Percentiles rank a stretch among this genome's conserved stretches.
phyloP scores from a whole-genome alignment of 1,140 invertebrate species.

The Meloidogyne exigua region DNA sequence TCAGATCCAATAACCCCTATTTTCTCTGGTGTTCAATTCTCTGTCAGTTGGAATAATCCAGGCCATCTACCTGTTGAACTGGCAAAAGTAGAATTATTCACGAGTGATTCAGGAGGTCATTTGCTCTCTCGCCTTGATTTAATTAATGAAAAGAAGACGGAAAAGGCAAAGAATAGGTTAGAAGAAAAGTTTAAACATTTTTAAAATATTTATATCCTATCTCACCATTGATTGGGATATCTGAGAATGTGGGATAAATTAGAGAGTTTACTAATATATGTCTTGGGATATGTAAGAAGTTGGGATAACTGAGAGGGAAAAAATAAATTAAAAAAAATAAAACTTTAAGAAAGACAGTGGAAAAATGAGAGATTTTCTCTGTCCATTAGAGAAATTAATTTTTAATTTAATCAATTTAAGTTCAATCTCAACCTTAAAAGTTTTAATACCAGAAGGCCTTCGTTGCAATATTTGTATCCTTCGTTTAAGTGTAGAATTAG shows the following conservation, averaged over 20 bases:
- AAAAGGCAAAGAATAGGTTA: not conserved
- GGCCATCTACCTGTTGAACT: conserved; percentile 10
- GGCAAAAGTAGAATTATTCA: conserved; percentile 37
- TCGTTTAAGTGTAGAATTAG: conserved; percentile 46
- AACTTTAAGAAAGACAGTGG: not conserved
- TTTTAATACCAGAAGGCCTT: conserved; percentile 39
- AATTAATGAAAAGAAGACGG: not conserved
- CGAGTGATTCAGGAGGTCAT: conserved; percentile 21
- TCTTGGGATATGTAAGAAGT: not conserved
- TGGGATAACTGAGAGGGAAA: conserved; percentile 15
- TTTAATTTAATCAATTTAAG: not conserved
- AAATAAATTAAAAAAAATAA: not conserved
- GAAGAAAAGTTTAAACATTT: not conserved
- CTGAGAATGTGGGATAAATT: not conserved
- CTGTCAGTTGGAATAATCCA: conserved; percentile 14
- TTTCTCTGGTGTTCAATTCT: conserved; percentile 10
- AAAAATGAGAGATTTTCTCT: conserved; percentile 14
- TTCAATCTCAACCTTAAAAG: conserved; percentile 15
- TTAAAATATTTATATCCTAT: not conserved
- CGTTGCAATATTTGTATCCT: conserved; percentile 45
- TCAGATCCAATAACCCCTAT: conserved; percentile 15
- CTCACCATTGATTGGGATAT: not conserved
- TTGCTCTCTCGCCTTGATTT: conserved; percentile 15
- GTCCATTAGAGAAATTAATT: not conserved
- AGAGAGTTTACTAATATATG: not conserved